phyloP scores from a whole-genome alignment of 2,797 vertebrate species.

The Gymnodraco acuticeps region DNA sequence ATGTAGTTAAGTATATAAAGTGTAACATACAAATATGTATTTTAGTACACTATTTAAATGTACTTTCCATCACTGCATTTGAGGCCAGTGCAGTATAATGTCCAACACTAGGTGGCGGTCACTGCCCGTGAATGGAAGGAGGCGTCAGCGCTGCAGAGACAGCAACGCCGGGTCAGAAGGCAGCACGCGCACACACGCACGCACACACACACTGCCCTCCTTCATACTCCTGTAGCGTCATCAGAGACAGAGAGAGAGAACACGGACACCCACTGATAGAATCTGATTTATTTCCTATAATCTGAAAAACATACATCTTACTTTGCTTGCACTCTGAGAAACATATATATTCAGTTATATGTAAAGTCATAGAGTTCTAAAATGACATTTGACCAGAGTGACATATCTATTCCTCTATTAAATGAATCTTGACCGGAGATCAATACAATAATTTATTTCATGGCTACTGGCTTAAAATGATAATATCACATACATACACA shows the following conservation, averaged over 20 bases:
- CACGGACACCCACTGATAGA: conserved; percentile 82
- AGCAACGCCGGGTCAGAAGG: not conserved
- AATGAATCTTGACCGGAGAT: conserved; percentile 57
- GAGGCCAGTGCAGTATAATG: not conserved
- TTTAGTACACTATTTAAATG: not conserved
- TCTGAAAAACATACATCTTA: conserved; percentile 87
- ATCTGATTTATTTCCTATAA: conserved; percentile 91
- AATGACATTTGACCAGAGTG: conserved; percentile 72
- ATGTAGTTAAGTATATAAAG: not conserved
- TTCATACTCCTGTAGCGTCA: not conserved
- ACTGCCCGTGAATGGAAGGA: conserved; percentile 24
- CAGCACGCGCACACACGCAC: not conserved
- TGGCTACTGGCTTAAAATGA: conserved; percentile 69
- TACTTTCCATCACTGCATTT: not conserved
- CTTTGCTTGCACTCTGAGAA: conserved; percentile 86
- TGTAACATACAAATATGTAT: not conserved
- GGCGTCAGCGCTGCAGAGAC: not conserved
- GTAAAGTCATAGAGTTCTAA: conserved; percentile 69
- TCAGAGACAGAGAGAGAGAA: conserved; percentile 31
- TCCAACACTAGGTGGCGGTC: conserved; percentile 61
- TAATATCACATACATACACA: conserved; percentile 67
- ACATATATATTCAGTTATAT: conserved; percentile 84
- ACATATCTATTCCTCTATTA: conserved; percentile 44
- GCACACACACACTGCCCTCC: not conserved
- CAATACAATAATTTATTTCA: conserved; percentile 66